Conservation (phyloP, 2,797 vertebrate genomes). For the Coreius guichenoti region DNA sequence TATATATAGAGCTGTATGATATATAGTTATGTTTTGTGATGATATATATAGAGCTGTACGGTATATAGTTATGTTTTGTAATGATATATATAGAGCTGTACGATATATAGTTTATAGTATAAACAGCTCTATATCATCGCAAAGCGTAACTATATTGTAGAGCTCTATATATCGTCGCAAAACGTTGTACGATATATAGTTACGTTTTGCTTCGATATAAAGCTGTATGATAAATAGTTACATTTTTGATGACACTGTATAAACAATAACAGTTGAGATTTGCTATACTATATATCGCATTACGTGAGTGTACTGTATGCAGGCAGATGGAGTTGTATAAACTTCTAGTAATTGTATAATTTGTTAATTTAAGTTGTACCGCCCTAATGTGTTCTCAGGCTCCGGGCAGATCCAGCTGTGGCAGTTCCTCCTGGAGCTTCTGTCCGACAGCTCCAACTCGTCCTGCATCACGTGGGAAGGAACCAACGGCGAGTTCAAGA, state of each 20-base stretch:
- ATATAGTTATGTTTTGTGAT: background rate
- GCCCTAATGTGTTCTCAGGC: background rate
- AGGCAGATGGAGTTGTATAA: background rate
- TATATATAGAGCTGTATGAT: background rate
- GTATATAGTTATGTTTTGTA: background rate
- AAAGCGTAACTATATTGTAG: too few species aligned
- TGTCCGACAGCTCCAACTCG: conserved; percentile 87
- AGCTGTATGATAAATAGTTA: too few species aligned
- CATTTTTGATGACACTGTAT: too few species aligned
- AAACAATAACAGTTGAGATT: background rate
- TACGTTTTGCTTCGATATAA: too few species aligned
- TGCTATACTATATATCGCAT: background rate
- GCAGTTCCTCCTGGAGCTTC: conserved; percentile 78
- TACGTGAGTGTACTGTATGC: background rate
- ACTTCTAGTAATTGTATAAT: too few species aligned
- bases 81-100: too few species aligned
- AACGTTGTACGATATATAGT: background rate
- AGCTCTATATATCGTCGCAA: too few species aligned
- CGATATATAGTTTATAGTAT: background rate
- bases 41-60: background rate
- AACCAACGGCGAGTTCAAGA: conserved; percentile 77
- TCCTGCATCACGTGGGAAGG: conserved; percentile 89
- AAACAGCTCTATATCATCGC: too few species aligned
- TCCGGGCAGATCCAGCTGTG: conserved; percentile 25
- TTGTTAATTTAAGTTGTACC: background rate